Conservation (phyloP, 2,113 vertebrate species). For the Sigmodon hispidus region DNA sequence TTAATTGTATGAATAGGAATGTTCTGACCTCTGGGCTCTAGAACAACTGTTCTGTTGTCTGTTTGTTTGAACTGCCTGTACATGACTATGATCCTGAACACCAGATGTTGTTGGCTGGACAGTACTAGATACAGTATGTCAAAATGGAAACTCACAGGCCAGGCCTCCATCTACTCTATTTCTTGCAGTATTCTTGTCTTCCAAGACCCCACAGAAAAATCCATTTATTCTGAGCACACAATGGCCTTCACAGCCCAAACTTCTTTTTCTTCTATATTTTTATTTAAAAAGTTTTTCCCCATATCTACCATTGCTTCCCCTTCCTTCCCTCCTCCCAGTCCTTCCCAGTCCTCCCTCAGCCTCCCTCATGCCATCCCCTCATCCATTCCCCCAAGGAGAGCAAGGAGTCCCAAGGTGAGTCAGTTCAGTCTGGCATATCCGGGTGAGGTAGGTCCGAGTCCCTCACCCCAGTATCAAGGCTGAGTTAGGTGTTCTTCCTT, state of each 20-base stretch:
- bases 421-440: too few relatives aligned
- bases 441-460: too few relatives aligned
- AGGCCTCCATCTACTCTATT: not conserved
- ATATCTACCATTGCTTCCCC: too few relatives aligned
- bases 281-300: too few relatives aligned
- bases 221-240: not conserved
- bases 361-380: too few relatives aligned
- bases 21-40: not conserved
- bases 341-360: too few relatives aligned
- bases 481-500: too few relatives aligned
- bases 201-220: not conserved
- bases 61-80: not conserved
- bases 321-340: too few relatives aligned
- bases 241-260: not conserved
- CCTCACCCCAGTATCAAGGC: too few relatives aligned
- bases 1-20: not conserved
- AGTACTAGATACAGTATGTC: not conserved
- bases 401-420: too few relatives aligned
- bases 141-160: not conserved
- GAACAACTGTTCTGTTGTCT: not conserved
- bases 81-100: not conserved
- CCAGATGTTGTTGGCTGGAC: not conserved
- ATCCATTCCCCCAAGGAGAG: too few relatives aligned
- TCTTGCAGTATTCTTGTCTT: not conserved
- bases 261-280: too few relatives aligned